Percentiles rank a stretch among this genome's conserved stretches.
These are phyloP conservation scores for Heteronetta atricapilla DNA, from an alignment of 2,113 vertebrate species.

Conservation along the genomic window DNA sequence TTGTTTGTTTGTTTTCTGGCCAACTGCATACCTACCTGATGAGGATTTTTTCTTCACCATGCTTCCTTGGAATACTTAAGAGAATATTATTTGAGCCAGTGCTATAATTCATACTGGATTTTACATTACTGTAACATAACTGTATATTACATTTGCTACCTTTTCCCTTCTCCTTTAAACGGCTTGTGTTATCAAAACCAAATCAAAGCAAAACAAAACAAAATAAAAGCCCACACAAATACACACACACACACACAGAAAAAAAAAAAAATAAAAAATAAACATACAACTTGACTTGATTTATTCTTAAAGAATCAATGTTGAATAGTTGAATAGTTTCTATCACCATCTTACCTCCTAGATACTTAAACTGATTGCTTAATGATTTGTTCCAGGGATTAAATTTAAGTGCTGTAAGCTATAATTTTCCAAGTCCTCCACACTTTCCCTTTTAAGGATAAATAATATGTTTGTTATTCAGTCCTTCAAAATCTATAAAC, in stretches of 20 bases:
- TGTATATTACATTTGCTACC: not conserved
- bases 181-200: not conserved
- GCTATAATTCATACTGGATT: not conserved
- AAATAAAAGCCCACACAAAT: not conserved
- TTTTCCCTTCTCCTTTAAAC: not conserved
- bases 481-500: constrained; percentile 1
- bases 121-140: not conserved
- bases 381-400: constrained; percentile 22
- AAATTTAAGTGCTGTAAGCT: not conserved
- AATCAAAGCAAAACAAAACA: not conserved
- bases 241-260: too few relatives aligned
- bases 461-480: constrained; percentile 17
- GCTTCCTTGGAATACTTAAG: not conserved
- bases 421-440: constrained; percentile 18
- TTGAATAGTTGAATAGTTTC: not conserved
- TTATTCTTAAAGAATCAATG: not conserved
- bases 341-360: not conserved
- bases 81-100: not conserved
- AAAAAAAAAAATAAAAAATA: not conserved
- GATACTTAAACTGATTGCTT: constrained; percentile 15
- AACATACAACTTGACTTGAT: not conserved
- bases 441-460: not conserved
- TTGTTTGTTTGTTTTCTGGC: not conserved
- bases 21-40: not conserved
- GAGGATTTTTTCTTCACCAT: not conserved